Conservation (phyloP, 2,888 invertebrate species). For the Volucella inanis region DNA sequence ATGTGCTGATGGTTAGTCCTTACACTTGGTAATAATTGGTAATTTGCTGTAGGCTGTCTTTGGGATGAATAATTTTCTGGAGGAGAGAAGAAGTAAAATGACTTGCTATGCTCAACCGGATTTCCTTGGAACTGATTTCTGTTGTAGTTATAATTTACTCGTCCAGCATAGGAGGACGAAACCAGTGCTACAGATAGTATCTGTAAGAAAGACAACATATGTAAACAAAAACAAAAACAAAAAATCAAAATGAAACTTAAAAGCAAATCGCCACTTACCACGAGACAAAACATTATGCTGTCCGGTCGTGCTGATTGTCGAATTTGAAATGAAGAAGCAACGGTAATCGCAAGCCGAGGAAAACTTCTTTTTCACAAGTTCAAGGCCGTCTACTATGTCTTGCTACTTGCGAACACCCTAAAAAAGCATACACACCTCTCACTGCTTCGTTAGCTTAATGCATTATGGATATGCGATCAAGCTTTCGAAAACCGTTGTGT, state of each 20-base stretch:
- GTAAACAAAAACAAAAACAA: slow-evolving; percentile 9
- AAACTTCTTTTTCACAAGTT: slow-evolving; percentile 61
- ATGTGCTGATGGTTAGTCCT: slow-evolving; percentile 70
- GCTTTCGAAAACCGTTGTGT: not conserved
- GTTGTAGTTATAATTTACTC: slow-evolving; percentile 36
- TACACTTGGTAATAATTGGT: not conserved
- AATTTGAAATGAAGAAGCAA: slow-evolving; percentile 52
- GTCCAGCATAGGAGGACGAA: slow-evolving; percentile 23
- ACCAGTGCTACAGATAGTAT: slow-evolving; percentile 21
- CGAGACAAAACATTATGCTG: slow-evolving; percentile 30
- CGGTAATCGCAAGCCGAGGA: slow-evolving; percentile 20
- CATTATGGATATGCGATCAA: slow-evolving; percentile 15
- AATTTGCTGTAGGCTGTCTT: not conserved
- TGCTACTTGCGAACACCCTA: slow-evolving; percentile 8
- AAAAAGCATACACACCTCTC: slow-evolving; percentile 15
- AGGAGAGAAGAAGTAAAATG: slow-evolving; percentile 43
- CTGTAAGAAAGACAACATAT: not conserved
- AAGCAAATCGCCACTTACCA: slow-evolving; percentile 30
- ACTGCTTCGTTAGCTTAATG: slow-evolving; percentile 26
- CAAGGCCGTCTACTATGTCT: slow-evolving; percentile 32
- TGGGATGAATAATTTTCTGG: slow-evolving; percentile 11
- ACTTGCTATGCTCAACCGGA: slow-evolving; percentile 27
- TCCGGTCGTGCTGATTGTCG: slow-evolving; percentile 53
- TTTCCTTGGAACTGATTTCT: not conserved
- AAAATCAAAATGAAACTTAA: not conserved